These are phyloP conservation scores for Phocoena phocoena DNA, from an alignment of 2,113 vertebrate genomes.

Conservation along the genomic window DNA sequence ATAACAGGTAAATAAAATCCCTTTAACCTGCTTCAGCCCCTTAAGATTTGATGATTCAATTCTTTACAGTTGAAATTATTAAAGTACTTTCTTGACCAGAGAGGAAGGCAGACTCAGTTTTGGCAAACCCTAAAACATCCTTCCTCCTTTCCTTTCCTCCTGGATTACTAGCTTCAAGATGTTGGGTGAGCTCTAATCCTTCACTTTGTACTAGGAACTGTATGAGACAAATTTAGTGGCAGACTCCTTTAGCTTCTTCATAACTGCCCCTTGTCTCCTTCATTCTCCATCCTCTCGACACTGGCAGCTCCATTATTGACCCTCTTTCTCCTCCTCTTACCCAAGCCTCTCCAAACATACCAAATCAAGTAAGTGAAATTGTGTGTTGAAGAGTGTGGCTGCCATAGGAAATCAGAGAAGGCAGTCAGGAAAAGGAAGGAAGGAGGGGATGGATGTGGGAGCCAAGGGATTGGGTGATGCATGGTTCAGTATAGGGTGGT, in stretches of 20 bases:
- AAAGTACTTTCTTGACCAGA: not conserved
- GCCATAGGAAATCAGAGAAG: not conserved
- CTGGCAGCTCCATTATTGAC: not conserved
- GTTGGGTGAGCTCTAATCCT: not conserved
- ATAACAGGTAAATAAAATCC: not conserved
- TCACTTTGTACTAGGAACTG: not conserved
- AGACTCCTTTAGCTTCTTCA: not conserved
- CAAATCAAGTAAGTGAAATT: not conserved
- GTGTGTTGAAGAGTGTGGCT: not conserved
- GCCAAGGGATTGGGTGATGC: accelerated
- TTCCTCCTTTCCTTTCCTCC: not conserved
- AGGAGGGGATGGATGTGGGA: not conserved
- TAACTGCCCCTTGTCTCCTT: not conserved
- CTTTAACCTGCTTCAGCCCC: not conserved
- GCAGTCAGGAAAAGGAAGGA: not conserved
- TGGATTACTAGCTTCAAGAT: not conserved
- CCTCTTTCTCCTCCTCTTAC: not conserved
- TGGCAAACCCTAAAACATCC: not conserved
- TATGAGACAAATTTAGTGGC: not conserved
- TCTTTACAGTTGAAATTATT: not conserved
- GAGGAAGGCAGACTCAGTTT: not conserved
- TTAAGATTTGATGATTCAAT: not conserved
- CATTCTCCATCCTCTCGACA: not conserved
- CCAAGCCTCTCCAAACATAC: not conserved
- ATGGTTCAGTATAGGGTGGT: not conserved